These are phyloP conservation scores for Pissodes strobi DNA, from an alignment of 1,140 invertebrate species.

Conservation along the genomic window DNA sequence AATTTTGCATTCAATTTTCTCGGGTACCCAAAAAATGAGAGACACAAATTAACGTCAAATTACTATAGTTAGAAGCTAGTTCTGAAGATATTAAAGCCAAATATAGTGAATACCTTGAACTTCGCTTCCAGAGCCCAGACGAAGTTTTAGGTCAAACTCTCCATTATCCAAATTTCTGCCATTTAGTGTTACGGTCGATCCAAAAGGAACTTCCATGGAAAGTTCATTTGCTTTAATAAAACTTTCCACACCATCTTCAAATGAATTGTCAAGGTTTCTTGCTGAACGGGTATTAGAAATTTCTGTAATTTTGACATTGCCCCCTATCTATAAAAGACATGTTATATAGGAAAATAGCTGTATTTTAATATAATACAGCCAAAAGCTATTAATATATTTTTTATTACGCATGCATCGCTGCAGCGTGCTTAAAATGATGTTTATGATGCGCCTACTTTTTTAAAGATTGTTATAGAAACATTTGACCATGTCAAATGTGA, in stretches of 20 bases:
- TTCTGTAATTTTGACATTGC: constrained; percentile 17
- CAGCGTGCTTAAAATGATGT: too few species aligned
- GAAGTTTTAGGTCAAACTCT: constrained; percentile 71
- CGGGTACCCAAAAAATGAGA: too few species aligned
- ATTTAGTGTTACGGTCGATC: constrained; percentile 72
- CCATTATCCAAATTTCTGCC: constrained; percentile 75
- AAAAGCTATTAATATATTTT: too few species aligned
- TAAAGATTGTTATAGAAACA: too few species aligned
- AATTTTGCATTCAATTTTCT: too few species aligned
- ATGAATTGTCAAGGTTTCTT: constrained; percentile 61
- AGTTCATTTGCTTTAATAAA: constrained; percentile 77
- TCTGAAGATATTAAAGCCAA: too few species aligned
- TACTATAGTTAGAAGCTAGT: too few species aligned
- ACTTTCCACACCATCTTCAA: constrained; percentile 70
- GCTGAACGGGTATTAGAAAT: constrained; percentile 61
- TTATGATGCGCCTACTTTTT: too few species aligned
- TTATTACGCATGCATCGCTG: not conserved
- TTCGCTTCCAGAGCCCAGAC: constrained; percentile 63
- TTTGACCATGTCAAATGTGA: too few species aligned
- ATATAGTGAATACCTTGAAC: constrained; percentile 53
- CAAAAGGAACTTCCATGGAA: constrained; percentile 72
- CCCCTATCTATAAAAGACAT: constrained; percentile 20
- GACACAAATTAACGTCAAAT: too few species aligned
- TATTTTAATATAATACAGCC: too few species aligned
- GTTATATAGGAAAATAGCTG: not conserved